A percentile compares a stretch with the other conserved stretches of the same genome.
phyloP scores from a whole-genome alignment of 2,113 vertebrate genomes.

The Axis porcinus region DNA sequence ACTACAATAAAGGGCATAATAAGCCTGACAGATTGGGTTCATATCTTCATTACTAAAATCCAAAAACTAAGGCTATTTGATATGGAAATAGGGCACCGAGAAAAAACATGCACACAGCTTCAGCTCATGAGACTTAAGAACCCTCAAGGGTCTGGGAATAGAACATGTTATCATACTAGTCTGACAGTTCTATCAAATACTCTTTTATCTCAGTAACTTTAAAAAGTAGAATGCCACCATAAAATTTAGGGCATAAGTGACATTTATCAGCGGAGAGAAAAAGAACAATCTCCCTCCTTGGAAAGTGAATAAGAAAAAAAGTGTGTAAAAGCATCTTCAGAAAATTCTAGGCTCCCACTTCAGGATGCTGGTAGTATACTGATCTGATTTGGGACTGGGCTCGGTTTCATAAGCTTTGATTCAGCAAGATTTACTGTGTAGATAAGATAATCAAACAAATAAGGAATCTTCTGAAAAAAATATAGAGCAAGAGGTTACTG shows the following conservation, averaged over 20 bases:
- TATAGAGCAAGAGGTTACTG: not conserved
- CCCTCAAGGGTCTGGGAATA: not conserved
- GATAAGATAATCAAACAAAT: not conserved
- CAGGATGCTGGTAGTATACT: not conserved
- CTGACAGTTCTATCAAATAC: not conserved
- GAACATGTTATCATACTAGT: not conserved
- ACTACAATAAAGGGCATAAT: constrained; percentile 48
- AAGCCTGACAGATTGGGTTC: constrained; percentile 73
- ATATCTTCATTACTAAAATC: constrained; percentile 57
- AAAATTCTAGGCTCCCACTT: constrained; percentile 6
- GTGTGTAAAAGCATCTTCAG: not conserved
- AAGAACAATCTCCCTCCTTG: not conserved
- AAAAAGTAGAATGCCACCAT: not conserved
- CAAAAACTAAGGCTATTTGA: constrained; percentile 48
- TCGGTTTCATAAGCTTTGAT: not conserved
- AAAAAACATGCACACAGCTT: not conserved
- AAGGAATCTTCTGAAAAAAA: not conserved
- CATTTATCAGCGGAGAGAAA: constrained; percentile 45
- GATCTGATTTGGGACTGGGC: not conserved
- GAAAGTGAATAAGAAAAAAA: constrained; percentile 14
- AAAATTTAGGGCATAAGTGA: constrained; percentile 12
- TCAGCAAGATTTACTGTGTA: constrained; percentile 7
- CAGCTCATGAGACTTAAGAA: not conserved
- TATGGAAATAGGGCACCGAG: not conserved
- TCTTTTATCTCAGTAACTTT: not conserved